Evolutionary conservation across 1,140 invertebrate genomes (phyloP), one percentile per base, ranked within the genome.

Genomic region (Acromyrmex charruanus): DNA sequence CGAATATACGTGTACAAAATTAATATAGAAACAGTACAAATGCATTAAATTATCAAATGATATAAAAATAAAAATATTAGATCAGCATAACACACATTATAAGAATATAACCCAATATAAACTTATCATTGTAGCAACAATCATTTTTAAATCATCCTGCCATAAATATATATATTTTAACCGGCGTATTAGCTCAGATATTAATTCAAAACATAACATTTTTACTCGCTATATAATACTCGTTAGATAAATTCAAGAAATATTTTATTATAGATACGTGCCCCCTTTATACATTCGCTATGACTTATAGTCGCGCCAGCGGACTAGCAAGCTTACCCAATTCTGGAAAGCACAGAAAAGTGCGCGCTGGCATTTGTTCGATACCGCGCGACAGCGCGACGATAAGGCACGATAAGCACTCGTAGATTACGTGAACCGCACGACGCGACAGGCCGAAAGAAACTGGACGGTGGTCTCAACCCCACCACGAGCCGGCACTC

Each of bases 391-490:
- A n/a, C 58, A 53, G 35, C 39, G 51, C 63, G 35, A 68, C 44
- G 21, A 79, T 85, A 80, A 61, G 66, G n/a, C 39, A 51, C 65
- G 51, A 81, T 81, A 80, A 71, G 28, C 85, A 65, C 77, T 72
- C 68, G 66, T 71, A 31, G 28, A 86, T 58, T 31, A 86, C 31
- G 74, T 86, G 86, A 87, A 80, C 85, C 61, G 49, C 71, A 88
- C 90, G 58, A 89, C 77, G 79, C 92, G 89, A 90, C 88, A 86
- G 81, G 69, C 81, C 79, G 91, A 77, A 87, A 90, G 87, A 75
- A 82, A 93, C 93, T 93, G 92, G 87, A 86, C 86, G 85, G 86
- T 88, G 82, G 87, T 80, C 89, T 87, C 72, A 65, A 84, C 89
- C 91, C 89, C 92, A 93, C 93, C 88, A 89, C 79, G 35, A 87